Percentiles rank a stretch among this genome's conserved stretches.
Conservation (phyloP, 2,797 vertebrate species). For the Myotis vivesi region DNA sequence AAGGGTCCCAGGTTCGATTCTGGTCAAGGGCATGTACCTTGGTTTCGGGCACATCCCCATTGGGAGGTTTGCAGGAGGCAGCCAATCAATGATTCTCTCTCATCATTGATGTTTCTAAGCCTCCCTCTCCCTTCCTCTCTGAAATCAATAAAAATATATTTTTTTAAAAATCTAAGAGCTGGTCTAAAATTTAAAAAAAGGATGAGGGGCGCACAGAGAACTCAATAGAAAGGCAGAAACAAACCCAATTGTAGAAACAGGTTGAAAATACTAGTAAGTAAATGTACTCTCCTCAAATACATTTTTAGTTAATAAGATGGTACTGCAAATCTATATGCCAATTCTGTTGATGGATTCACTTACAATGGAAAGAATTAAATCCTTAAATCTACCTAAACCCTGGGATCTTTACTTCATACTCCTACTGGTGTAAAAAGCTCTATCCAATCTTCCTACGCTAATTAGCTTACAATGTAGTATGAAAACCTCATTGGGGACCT, state of each 20-base stretch:
- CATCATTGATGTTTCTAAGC: too few relatives aligned
- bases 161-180: neutral
- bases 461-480: neutral
- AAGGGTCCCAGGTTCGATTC: too few relatives aligned
- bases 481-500: neutral
- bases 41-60: too few relatives aligned
- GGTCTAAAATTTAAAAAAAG: neutral
- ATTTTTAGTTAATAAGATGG: neutral
- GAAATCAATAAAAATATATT: too few relatives aligned
- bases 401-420: neutral
- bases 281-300: neutral
- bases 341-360: constrained; percentile 31
- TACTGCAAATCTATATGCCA: neutral
- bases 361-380: constrained; percentile 1
- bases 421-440: neutral
- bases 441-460: neutral
- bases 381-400: constrained; percentile 13
- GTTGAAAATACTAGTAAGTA: neutral
- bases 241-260: neutral
- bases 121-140: too few relatives aligned
- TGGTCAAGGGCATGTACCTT: too few relatives aligned
- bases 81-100: too few relatives aligned
- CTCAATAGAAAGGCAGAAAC: neutral
- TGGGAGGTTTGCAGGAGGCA: too few relatives aligned
- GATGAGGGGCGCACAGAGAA: too few relatives aligned